Percentiles rank a stretch among this genome's conserved stretches.
These are phyloP conservation scores for Peromyscus melanophrys DNA, from an alignment of 2,797 vertebrate genomes.

Conservation along the genomic window DNA sequence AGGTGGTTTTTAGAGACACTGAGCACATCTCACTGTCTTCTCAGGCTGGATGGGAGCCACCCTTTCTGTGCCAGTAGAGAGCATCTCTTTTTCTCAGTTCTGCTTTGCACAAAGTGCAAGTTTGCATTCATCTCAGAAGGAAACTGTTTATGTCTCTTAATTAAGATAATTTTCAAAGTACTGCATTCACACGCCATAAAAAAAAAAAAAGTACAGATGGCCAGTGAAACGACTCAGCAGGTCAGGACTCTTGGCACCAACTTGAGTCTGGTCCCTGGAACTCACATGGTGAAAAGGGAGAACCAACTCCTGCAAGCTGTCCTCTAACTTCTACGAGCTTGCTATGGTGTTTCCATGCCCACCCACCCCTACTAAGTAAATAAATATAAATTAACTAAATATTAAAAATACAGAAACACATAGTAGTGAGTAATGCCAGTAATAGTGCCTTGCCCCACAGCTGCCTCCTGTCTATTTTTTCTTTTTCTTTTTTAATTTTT, in stretches of 20 bases:
- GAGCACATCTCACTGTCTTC: background rate
- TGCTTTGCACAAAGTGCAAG: background rate
- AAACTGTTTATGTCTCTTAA: background rate
- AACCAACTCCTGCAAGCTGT: background rate
- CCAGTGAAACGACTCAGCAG: background rate
- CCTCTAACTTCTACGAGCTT: background rate
- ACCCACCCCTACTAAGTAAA: background rate
- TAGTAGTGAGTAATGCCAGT: too few species aligned
- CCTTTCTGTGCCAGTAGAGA: background rate
- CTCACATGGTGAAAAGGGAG: background rate
- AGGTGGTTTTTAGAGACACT: background rate
- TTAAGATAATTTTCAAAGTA: constrained; percentile 24
- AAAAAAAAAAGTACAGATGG: background rate
- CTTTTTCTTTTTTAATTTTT: background rate
- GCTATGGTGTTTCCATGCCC: background rate
- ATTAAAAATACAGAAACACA: background rate
- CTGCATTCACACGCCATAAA: background rate
- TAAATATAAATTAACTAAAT: background rate
- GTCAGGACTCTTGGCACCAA: background rate
- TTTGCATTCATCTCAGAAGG: background rate
- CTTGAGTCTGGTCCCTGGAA: background rate
- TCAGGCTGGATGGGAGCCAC: accelerated
- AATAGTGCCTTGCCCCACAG: background rate
- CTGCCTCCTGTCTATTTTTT: background rate
- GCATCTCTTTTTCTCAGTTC: background rate